Evolutionary conservation across 2,888 invertebrate species (phyloP).

Genomic region (Galerucella calmariensis): DNA sequence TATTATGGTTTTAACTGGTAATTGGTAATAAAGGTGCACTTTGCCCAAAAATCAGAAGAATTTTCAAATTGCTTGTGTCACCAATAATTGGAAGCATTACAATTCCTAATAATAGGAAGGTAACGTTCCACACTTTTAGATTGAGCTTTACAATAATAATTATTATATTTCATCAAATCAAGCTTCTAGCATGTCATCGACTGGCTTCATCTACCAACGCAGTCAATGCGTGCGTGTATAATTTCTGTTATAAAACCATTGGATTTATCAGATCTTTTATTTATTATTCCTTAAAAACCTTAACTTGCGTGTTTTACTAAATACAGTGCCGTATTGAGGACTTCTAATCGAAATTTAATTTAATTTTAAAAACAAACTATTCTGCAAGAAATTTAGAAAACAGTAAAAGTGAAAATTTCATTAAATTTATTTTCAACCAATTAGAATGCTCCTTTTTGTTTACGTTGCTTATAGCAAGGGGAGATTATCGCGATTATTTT

Average conservation of each 20-base stretch:
- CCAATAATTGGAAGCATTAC: background rate
- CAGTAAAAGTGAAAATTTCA: no score
- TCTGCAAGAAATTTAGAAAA: no score
- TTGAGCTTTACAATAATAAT: background rate
- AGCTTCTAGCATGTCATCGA: slow-evolving; percentile 19
- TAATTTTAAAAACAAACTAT: no score
- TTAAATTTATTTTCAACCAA: no score
- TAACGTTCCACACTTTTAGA: background rate
- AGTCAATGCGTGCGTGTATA: slow-evolving; percentile 30
- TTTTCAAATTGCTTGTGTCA: no score
- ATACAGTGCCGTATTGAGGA: slow-evolving; percentile 1
- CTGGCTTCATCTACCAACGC: slow-evolving; percentile 22
- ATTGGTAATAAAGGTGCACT: no score
- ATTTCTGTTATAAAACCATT: slow-evolving; percentile 35
- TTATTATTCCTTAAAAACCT: slow-evolving; percentile 24
- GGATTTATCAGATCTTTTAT: slow-evolving; percentile 27
- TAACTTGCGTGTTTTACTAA: slow-evolving; percentile 31
- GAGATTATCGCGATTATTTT: no score
- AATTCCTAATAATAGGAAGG: background rate
- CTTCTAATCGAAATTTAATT: no score
- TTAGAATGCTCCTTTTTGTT: no score
- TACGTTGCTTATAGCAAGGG: no score
- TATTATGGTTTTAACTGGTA: no score
- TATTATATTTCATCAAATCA: background rate
- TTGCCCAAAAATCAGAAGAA: no score